Evolutionary conservation across 2,888 invertebrate species (phyloP), one percentile per base, ranked within the genome.

Genomic region (Nemotelus nigrinus): DNA sequence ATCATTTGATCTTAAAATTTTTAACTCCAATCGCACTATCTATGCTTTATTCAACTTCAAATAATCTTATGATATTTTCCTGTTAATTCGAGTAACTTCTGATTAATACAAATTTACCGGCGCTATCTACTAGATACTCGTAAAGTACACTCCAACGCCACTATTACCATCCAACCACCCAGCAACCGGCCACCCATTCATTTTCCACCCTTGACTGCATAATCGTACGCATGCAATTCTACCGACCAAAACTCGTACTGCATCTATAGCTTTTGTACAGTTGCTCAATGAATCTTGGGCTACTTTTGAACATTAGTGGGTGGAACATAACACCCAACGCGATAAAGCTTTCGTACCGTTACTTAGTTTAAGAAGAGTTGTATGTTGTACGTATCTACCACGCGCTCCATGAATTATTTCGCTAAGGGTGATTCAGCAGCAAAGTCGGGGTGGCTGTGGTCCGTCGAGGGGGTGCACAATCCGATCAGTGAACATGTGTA

Each of bases 261-360:
- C 39, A 43, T 47, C 39, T 47, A n/a, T n/a, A 39, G 50, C 6
- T 68, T 48, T 50, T 5, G 50, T 68, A 48, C 70, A 25, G 70
- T 70, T 70, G 63, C 41, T 74, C 60, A 74, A 74, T 74, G 74
- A 74, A 74, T 74, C 63, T n/a, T 74, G 74, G 74, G 74, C 74
- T 63, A 74, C 39, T 55, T 74, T 48, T 25, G 60, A 74, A 72
- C 2, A 63, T 25, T 48, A 48, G 48, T 48, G 25, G 63, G 60
- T 63, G 2, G 74, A 39, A 47, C 47, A 47, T 45, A 58, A 45
- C 72, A 57, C 72, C 72, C 72, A 10, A 6, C 25, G 43, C n/a
- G n/a, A 25, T 25, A 55, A 55, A 70, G 70, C 70, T 70, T 65
- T 47, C 45, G 43, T 25, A 41, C 67, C 50, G 50, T 5, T 7